Evolutionary conservation across 2,113 vertebrate genomes (phyloP).

Genomic region (Gymnocephalus cernua): DNA sequence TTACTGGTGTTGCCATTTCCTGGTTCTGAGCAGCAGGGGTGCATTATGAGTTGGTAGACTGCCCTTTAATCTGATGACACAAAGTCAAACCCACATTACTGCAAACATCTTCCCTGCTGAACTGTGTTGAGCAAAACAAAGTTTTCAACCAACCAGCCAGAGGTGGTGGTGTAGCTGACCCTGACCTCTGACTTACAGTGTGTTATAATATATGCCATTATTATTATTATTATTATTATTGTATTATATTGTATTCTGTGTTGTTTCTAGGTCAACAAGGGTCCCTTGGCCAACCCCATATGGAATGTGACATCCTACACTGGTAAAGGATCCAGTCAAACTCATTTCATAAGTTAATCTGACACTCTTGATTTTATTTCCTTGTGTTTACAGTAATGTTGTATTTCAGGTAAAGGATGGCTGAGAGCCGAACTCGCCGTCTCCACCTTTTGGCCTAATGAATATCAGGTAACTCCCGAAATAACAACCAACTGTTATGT

Average conservation of each 20-base stretch:
- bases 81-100: constrained; percentile 1
- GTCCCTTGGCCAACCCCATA: constrained; percentile 95
- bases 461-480: constrained; percentile 92
- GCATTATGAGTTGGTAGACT: not conserved
- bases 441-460: constrained; percentile 99
- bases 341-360: not conserved
- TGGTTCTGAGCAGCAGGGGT: constrained; percentile 6
- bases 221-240: too few relatives aligned
- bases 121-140: not conserved
- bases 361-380: not conserved
- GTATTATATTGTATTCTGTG: constrained; percentile 10
- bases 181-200: not conserved
- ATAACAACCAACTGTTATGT: not conserved
- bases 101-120: not conserved
- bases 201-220: not conserved
- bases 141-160: not conserved
- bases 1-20: constrained; percentile 10
- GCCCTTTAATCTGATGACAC: not conserved
- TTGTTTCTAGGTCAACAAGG: constrained; percentile 90
- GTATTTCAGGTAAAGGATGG: constrained; percentile 89
- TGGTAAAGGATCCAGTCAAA: constrained; percentile 82
- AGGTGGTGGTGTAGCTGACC: not conserved
- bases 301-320: constrained; percentile 97
- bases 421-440: constrained; percentile 94
- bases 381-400: constrained; percentile 19